Conservation (phyloP, 2,797 vertebrate species). For the Spinus olivaceus region DNA sequence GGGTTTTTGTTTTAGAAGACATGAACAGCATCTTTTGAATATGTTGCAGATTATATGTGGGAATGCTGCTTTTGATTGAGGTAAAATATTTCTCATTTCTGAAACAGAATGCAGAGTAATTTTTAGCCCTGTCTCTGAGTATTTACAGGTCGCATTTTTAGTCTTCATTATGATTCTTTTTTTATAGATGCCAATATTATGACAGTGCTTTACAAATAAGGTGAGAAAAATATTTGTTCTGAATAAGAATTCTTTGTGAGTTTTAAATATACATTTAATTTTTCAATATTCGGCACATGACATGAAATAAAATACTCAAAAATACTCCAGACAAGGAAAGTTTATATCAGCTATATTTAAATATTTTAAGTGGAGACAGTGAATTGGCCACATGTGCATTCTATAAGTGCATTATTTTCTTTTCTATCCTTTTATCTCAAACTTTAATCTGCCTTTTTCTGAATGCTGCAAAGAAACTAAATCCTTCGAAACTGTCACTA, state of each 20-base stretch:
- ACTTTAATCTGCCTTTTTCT: constrained; percentile 20
- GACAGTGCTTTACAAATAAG: background rate
- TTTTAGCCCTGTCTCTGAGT: background rate
- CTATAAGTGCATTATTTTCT: background rate
- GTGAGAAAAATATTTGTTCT: background rate
- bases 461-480: background rate
- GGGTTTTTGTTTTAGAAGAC: background rate
- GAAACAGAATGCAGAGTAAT: background rate
- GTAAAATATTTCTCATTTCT: background rate
- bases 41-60: rapidly evolving
- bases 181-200: background rate
- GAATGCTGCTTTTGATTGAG: background rate
- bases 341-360: background rate
- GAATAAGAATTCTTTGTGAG: background rate
- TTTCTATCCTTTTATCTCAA: background rate
- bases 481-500: constrained; percentile 26
- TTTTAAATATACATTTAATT: background rate
- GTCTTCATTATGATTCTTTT: background rate
- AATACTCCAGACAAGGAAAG: background rate
- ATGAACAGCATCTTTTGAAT: background rate
- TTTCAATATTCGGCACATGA: background rate
- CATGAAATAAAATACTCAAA: background rate
- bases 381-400: background rate
- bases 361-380: background rate
- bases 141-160: background rate